Evolutionary conservation across 2,113 vertebrate species (phyloP).

Genomic region (Propithecus coquereli): DNA sequence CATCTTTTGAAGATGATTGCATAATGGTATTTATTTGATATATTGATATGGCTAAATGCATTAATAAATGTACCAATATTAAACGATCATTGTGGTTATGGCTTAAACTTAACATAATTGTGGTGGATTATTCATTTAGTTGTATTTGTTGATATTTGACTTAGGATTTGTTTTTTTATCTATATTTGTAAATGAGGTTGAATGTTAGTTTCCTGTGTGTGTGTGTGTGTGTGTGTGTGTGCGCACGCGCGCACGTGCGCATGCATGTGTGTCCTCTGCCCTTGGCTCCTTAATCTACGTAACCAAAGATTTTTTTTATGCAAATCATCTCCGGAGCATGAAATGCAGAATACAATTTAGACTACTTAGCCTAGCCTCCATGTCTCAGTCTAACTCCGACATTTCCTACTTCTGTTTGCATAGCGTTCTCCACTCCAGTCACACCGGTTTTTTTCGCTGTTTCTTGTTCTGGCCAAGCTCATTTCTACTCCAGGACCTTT

Average conservation of each 20-base stretch:
- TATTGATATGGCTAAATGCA: neutral
- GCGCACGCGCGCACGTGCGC: too few relatives aligned
- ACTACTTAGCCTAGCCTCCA: neutral
- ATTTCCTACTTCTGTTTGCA: fast-evolving
- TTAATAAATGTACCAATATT: neutral
- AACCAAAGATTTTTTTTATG: neutral
- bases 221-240: neutral
- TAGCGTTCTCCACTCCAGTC: neutral
- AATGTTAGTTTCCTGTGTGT: neutral
- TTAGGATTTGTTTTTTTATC: neutral
- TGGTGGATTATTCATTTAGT: neutral
- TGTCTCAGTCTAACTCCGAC: neutral
- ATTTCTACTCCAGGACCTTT: neutral
- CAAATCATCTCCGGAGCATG: neutral
- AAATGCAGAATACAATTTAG: neutral
- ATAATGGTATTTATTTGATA: neutral
- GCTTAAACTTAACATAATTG: neutral
- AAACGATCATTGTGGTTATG: neutral
- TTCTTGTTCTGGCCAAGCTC: neutral
- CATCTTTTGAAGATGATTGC: neutral
- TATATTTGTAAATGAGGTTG: neutral
- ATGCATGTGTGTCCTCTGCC: neutral
- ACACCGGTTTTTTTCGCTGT: neutral
- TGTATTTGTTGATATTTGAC: neutral
- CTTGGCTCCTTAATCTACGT: neutral